Evolutionary conservation across 37 sponge, comb jelly and placozoan genomes (phyloP).

Genomic region (Chondrilla cf. caribensis): DNA sequence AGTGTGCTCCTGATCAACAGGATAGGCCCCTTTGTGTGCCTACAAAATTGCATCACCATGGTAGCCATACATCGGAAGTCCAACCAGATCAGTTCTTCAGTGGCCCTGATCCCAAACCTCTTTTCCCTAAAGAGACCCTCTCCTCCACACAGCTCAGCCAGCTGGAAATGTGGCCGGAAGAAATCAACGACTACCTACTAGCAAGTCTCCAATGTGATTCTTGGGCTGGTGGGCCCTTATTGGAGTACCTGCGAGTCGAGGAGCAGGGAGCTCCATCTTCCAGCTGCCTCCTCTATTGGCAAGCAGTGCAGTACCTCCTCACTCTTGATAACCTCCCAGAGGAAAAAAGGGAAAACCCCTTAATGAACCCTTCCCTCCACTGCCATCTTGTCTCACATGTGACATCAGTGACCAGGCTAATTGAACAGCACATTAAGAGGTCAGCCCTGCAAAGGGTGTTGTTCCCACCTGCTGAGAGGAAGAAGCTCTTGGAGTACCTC

Average conservation of each 20-base stretch:
- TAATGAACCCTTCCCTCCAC: not conserved
- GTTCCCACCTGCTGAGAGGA: slow-evolving; percentile 24
- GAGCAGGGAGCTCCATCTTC: not conserved
- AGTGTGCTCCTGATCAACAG: not conserved
- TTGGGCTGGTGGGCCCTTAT: slow-evolving; percentile 46
- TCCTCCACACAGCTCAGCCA: not conserved
- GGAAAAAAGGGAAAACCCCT: not conserved
- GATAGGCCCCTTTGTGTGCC: not conserved
- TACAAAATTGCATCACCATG: not conserved
- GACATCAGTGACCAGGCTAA: slow-evolving; percentile 25
- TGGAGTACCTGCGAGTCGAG: slow-evolving; percentile 14
- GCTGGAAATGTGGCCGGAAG: not conserved
- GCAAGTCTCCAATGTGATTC: slow-evolving; percentile 56
- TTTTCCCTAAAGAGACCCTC: not conserved
- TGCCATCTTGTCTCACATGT: slow-evolving; percentile 15
- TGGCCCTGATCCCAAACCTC: not conserved
- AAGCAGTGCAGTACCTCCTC: slow-evolving; percentile 54
- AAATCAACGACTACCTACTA: slow-evolving; percentile 31
- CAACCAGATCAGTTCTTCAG: not conserved
- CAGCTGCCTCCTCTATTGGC: slow-evolving; percentile 61
- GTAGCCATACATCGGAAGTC: not conserved
- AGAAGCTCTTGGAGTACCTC: slow-evolving; percentile 28
- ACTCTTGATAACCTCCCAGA: not conserved
- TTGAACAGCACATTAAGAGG: slow-evolving; percentile 34
- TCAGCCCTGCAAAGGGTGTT: slow-evolving; percentile 13